Conservation (phyloP, 2,888 invertebrate species). For the Hydriomena furcata region DNA sequence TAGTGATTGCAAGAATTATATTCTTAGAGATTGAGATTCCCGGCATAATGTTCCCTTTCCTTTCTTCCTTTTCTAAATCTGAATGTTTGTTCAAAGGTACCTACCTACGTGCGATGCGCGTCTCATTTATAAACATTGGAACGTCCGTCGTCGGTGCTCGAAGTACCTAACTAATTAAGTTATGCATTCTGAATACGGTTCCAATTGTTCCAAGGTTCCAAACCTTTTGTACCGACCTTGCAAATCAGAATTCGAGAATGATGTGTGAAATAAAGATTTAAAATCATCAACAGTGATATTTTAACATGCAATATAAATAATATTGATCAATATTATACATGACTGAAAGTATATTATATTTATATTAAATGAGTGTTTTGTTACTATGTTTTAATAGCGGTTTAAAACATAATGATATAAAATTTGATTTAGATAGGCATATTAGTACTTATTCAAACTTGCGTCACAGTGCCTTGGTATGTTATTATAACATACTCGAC, state of each 20-base stretch:
- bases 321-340: no score
- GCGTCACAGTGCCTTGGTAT: slow-evolving; percentile 51
- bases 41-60: slow-evolving; percentile 8
- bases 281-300: no score
- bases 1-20: not conserved
- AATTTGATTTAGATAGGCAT: not conserved
- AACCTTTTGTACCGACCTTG: slow-evolving; percentile 10
- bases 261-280: not conserved
- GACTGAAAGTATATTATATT: no score
- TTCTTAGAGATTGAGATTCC: slow-evolving; percentile 1
- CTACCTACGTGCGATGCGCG: slow-evolving; percentile 29
- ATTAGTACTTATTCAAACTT: slow-evolving; percentile 3
- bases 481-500: slow-evolving; percentile 53
- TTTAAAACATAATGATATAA: no score
- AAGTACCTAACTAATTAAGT: slow-evolving; percentile 24
- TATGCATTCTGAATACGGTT: slow-evolving; percentile 24
- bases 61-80: slow-evolving; percentile 12
- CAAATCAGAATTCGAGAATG: slow-evolving; percentile 2
- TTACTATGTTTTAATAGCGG: no score
- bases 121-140: slow-evolving; percentile 35
- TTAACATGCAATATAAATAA: no score
- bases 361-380: no score
- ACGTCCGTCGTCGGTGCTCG: slow-evolving; percentile 13
- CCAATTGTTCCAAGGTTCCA: not conserved
- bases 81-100: slow-evolving; percentile 21